phyloP scores from a whole-genome alignment of 2,113 vertebrate species.

The Silurus glanis region DNA sequence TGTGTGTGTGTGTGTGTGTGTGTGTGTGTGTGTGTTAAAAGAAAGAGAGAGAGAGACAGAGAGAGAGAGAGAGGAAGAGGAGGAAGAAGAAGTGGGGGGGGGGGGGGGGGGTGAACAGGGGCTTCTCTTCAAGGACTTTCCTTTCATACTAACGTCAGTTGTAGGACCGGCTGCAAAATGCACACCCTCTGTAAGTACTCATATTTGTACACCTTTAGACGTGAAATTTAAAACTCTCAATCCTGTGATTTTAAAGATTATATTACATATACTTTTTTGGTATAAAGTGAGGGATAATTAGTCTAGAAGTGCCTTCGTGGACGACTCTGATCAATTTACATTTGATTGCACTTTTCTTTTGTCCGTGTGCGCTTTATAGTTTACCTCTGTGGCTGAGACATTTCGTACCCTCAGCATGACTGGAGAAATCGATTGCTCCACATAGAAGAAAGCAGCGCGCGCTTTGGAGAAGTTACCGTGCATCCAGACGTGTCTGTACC shows the following conservation, averaged over 20 bases:
- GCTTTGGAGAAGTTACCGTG: conserved; percentile 22
- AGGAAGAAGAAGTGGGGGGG: conserved; percentile 12
- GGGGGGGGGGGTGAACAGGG: background rate
- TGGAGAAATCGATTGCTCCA: background rate
- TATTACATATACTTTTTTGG: background rate
- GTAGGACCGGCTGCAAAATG: conserved; percentile 30
- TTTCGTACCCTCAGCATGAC: background rate
- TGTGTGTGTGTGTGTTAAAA: background rate
- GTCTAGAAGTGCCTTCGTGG: background rate
- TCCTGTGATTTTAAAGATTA: background rate
- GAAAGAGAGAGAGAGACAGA: background rate
- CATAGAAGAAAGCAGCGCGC: background rate
- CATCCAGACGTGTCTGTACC: background rate
- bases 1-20: conserved; percentile 25
- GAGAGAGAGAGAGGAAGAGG: background rate
- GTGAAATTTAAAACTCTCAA: background rate
- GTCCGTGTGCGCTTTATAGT: background rate
- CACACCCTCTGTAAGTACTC: conserved; percentile 28
- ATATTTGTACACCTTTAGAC: background rate
- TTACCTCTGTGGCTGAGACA: background rate
- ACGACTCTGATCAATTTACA: background rate
- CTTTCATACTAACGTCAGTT: conserved; percentile 1
- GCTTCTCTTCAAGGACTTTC: conserved; percentile 36
- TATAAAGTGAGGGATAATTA: too few species aligned
- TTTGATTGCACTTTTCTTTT: background rate